Base-by-base conservation (phyloP, 2,113 vertebrate genomes). In the Microcebus griseorufus region DNA sequence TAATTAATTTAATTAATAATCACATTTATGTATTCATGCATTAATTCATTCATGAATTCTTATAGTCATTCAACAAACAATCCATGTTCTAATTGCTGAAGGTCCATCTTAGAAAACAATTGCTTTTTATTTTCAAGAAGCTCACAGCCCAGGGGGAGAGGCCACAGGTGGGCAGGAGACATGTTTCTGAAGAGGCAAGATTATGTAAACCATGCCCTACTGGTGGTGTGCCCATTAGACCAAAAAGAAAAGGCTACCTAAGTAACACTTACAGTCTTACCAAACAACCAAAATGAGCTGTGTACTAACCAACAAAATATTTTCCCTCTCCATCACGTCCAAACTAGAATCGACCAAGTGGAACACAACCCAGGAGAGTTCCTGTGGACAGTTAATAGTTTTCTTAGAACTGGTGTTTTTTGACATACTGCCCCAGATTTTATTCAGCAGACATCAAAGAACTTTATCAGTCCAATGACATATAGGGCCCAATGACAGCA, bases 1-100 rank as follows among this genome's bases (percentile, higher is more conserved):
- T 83, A 75, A 48, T 83, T 84, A 73, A 70, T 67, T 23, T 73
- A 88, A 88, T 45, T 86, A 87, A 81, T 88, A 92, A 86, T n/a
- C 42, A 78, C 29, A 90, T 67, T 93, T 83, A 60, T 72, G 3
- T 45, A 76, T 58, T 67, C 34, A 92, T 64, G n/a, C 8, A 65
- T 89, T 76, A 58, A 76, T 88, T 69, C 17, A 55, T 86, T 95
- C 10, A 58, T 88, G 45, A 87, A 81, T 88, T 82, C 51, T 65
- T 85, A 39, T 3, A 67, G 92, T 94, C 88, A 76, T 58, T 80
- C 16, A 94, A 81, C 45, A 83, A 93, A 34, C 32, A 60, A 83
- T 69, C 17, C 17, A 8, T 91, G 14, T 70, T 32, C 55, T 79
- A 39, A 62, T 12, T 65, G 29, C 10, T 9, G 25, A 88, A 58